Conservation (phyloP, 2,797 vertebrate species). For the Hozukius guyotensis region DNA sequence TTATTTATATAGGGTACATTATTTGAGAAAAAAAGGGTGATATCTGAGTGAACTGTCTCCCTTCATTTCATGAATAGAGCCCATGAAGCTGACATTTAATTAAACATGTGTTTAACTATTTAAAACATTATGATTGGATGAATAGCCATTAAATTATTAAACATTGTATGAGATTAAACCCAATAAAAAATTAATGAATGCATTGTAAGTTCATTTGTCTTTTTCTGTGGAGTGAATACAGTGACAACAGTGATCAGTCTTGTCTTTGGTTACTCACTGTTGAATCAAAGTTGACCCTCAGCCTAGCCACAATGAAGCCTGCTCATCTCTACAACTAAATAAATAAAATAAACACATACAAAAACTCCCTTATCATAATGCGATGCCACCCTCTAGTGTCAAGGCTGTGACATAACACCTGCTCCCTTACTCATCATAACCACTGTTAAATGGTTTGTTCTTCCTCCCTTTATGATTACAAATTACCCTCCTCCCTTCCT, state of each 20-base stretch:
- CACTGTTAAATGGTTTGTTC: not conserved
- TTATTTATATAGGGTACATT: not conserved
- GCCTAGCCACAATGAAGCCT: not conserved
- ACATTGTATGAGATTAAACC: not conserved
- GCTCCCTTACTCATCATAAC: not conserved
- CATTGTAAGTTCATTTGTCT: not conserved
- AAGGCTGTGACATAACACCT: not conserved
- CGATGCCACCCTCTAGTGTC: constrained; percentile 67
- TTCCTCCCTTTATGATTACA: not conserved
- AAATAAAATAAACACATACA: not conserved
- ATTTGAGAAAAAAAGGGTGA: not conserved
- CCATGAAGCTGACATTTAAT: not conserved
- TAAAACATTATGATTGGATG: constrained; percentile 8
- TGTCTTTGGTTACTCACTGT: not conserved
- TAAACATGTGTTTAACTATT: constrained; percentile 4
- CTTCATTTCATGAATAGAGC: not conserved
- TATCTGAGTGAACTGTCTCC: not conserved
- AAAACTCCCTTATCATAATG: not conserved
- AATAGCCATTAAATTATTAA: not conserved
- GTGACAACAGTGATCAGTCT: not conserved
- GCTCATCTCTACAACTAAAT: not conserved
- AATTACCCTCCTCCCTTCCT: not conserved
- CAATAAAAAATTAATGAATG: not conserved
- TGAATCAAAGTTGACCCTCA: not conserved
- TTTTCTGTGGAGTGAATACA: not conserved